Percentiles rank a stretch among this genome's conserved stretches.
Evolutionary conservation across 1,140 invertebrate genomes (phyloP).

Genomic region (Drosophila insularis): DNA sequence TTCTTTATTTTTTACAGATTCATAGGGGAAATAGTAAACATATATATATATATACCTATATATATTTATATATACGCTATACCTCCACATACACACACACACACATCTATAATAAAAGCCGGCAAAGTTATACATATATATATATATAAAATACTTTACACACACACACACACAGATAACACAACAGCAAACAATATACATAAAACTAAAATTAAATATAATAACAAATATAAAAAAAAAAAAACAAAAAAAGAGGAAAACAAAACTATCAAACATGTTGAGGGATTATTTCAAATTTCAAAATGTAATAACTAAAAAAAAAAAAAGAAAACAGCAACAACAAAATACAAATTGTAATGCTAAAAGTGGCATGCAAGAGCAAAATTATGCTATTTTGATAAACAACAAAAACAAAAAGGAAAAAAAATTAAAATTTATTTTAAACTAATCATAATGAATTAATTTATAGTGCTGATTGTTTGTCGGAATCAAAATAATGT

Average conservation of each 20-base stretch:
- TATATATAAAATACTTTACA: conserved; percentile 1
- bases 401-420: neutral
- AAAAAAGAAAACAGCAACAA: neutral
- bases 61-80: conserved; percentile 40
- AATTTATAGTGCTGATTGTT: conserved; percentile 46
- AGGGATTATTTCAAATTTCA: conserved; percentile 27
- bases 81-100: conserved; percentile 23
- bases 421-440: neutral
- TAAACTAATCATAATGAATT: conserved; percentile 12
- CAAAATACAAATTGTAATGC: neutral
- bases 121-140: conserved; percentile 15
- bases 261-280: conserved; percentile 44
- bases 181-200: neutral
- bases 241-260: conserved; percentile 11
- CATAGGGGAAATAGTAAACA: conserved; percentile 74
- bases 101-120: conserved; percentile 8
- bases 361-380: neutral
- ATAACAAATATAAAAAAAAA: neutral
- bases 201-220: conserved; percentile 55
- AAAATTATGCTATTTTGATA: neutral
- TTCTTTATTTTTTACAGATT: conserved; percentile 56
- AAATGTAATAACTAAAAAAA: conserved; percentile 32
- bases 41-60: conserved; percentile 40
- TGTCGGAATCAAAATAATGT: conserved; percentile 30
- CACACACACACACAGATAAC: conserved; percentile 11